Percentiles rank a stretch among this genome's conserved stretches.
These are phyloP conservation scores for Spialia ferax DNA, from an alignment of 2,888 invertebrate genomes.

Conservation along the genomic window DNA sequence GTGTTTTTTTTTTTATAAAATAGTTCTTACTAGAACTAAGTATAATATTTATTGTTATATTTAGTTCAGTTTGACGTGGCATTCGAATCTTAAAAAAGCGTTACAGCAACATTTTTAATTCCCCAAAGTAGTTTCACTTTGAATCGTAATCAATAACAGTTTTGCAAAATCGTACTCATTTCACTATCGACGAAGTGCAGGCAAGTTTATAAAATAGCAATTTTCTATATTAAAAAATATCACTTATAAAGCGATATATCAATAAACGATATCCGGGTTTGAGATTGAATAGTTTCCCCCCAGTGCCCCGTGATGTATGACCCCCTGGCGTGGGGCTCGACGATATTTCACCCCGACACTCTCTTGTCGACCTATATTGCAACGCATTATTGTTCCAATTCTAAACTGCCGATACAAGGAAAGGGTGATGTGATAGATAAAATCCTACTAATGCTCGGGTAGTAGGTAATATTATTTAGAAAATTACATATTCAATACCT, in stretches of 20 bases:
- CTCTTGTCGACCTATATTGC: constrained; percentile 14
- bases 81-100: too few species aligned
- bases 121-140: not conserved
- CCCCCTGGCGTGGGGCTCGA: not conserved
- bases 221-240: constrained; percentile 22
- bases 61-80: too few species aligned
- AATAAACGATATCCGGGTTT: constrained; percentile 21
- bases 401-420: not conserved
- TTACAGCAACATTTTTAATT: too few species aligned
- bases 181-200: not conserved
- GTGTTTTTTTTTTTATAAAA: not conserved
- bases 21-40: too few species aligned
- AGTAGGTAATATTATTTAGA: too few species aligned
- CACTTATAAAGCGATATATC: constrained; percentile 14
- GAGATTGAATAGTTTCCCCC: constrained; percentile 26
- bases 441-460: not conserved
- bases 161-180: not conserved
- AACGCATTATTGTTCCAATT: constrained; percentile 23
- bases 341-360: constrained; percentile 28
- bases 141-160: too few species aligned
- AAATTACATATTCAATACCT: too few species aligned
- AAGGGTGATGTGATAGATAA: not conserved
- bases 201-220: not conserved
- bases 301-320: constrained; percentile 15
- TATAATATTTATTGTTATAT: too few species aligned